Percentiles rank a stretch among this genome's conserved stretches.
These are phyloP conservation scores for Cepaea nemoralis DNA, from an alignment of 1,140 invertebrate species.

Conservation along the genomic window DNA sequence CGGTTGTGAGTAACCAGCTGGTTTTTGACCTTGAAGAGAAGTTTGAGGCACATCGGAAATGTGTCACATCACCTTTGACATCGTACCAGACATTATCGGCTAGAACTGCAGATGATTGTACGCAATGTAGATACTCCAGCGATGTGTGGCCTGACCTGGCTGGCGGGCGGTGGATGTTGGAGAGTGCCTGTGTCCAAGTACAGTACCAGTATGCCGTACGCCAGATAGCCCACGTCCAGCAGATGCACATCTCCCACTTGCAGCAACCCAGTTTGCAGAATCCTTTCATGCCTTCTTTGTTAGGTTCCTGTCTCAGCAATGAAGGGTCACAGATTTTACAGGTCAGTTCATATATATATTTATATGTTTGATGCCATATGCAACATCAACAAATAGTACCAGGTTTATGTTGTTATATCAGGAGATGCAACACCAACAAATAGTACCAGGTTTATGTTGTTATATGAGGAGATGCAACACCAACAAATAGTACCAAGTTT, in stretches of 20 bases:
- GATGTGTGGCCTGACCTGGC: not conserved
- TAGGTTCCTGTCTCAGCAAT: slow-evolving; percentile 17
- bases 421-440: no score
- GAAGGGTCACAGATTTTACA: slow-evolving; percentile 16
- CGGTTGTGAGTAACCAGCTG: not conserved
- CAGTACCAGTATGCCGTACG: not conserved
- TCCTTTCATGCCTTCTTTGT: slow-evolving; percentile 21
- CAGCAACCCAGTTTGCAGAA: not conserved
- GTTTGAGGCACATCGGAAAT: not conserved
- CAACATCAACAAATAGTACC: no score
- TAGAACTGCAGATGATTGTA: not conserved
- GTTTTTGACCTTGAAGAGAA: not conserved
- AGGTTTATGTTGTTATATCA: no score
- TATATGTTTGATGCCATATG: no score
- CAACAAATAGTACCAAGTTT: no score
- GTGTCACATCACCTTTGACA: not conserved
- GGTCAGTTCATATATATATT: not conserved
- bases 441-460: no score
- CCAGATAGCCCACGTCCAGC: not conserved
- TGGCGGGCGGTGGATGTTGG: not conserved
- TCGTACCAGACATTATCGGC: not conserved
- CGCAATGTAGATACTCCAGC: not conserved
- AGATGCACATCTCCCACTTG: not conserved
- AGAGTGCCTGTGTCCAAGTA: not conserved
- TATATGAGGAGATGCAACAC: no score